Percentiles rank a stretch among this genome's conserved stretches.
These are phyloP conservation scores for Poeciliopsis infans DNA, from an alignment of 2,797 vertebrate species.

Conservation along the genomic window DNA sequence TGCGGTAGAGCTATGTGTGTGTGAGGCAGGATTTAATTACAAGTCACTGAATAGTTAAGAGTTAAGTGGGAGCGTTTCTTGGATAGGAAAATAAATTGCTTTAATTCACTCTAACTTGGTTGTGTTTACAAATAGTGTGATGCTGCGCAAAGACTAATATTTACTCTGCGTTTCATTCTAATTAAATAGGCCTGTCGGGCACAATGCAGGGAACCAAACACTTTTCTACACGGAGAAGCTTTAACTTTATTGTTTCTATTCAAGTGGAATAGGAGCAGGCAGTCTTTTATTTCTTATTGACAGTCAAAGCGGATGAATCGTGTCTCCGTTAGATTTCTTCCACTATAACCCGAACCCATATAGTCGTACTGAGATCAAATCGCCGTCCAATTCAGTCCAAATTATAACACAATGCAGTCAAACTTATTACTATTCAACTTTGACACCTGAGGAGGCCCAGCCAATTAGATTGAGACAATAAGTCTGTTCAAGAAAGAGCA, in stretches of 20 bases:
- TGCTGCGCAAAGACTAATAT: conserved; percentile 48
- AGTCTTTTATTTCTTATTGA: conserved; percentile 1
- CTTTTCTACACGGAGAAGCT: conserved; percentile 26
- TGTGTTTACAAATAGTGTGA: conserved; percentile 58
- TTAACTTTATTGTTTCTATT: conserved; percentile 44
- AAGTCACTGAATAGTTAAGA: conserved; percentile 49
- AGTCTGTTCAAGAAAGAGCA: background rate
- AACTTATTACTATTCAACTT: background rate
- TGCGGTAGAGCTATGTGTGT: conserved; percentile 34
- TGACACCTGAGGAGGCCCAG: background rate
- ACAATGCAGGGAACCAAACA: conserved; percentile 34
- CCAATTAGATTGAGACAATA: background rate
- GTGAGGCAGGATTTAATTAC: conserved; percentile 60
- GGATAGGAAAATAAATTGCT: conserved; percentile 29
- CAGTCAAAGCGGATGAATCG: background rate
- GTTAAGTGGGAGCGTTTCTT: conserved; percentile 30
- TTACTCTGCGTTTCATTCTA: conserved; percentile 47
- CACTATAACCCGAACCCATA: background rate
- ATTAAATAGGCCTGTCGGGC: conserved; percentile 59
- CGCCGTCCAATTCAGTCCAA: background rate
- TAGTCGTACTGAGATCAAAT: background rate
- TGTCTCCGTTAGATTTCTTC: background rate
- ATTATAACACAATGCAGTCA: background rate
- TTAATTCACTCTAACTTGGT: conserved; percentile 43
- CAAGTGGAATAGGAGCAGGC: background rate